phyloP scores from a whole-genome alignment of 1,140 invertebrate genomes.

The Patella vulgata region DNA sequence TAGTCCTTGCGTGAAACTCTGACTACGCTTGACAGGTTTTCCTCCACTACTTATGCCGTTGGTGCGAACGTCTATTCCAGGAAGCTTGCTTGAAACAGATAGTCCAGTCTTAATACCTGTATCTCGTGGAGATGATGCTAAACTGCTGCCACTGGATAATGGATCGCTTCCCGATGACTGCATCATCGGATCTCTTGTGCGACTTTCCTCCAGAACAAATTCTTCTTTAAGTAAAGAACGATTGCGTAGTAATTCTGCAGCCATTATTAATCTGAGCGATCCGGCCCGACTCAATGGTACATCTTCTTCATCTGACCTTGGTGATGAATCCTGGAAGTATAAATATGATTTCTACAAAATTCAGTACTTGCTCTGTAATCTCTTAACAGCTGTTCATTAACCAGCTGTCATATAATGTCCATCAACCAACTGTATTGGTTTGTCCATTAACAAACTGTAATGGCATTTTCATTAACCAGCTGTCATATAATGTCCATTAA shows the following conservation, averaged over 20 bases:
- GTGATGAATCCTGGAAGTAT: slow-evolving; percentile 41
- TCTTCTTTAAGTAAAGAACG: slow-evolving; percentile 54
- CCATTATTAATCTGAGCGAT: background rate
- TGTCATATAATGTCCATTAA: too few relatives aligned
- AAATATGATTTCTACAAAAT: too few relatives aligned
- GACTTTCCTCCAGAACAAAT: slow-evolving; percentile 59
- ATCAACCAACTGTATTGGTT: too few relatives aligned
- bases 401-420: too few relatives aligned
- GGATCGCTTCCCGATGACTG: slow-evolving; percentile 41
- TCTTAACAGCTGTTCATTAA: too few relatives aligned
- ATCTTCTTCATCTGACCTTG: slow-evolving; percentile 47
- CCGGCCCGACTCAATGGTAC: too few relatives aligned
- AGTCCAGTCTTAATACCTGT: background rate
- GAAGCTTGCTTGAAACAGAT: background rate
- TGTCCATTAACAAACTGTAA: too few relatives aligned
- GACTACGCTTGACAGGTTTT: too few relatives aligned
- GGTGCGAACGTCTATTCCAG: slow-evolving; percentile 2
- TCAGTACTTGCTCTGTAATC: too few relatives aligned
- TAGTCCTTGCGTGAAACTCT: too few relatives aligned
- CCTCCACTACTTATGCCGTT: too few relatives aligned
- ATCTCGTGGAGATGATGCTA: slow-evolving; percentile 32
- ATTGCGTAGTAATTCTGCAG: slow-evolving; percentile 40
- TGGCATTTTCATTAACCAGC: too few relatives aligned
- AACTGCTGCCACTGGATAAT: slow-evolving; percentile 19
- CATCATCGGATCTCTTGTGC: slow-evolving; percentile 51